These are phyloP conservation scores for Bombus confusus DNA, from an alignment of 1,140 invertebrate genomes.

Conservation along the genomic window DNA sequence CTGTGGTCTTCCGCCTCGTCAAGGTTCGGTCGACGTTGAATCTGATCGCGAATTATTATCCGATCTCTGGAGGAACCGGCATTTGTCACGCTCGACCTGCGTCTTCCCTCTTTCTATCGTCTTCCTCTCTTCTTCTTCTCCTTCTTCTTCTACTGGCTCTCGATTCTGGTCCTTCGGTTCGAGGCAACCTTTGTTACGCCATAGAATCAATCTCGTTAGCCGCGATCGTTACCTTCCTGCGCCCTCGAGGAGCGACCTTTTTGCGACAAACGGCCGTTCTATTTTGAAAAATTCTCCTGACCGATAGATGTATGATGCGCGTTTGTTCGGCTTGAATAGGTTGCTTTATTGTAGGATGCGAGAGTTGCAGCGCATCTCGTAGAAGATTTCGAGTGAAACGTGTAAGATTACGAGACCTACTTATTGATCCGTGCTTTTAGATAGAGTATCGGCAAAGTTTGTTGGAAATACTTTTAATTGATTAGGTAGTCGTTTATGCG, in stretches of 20 bases:
- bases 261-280: conserved; percentile 8
- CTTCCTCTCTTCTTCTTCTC: not conserved
- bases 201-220: conserved; percentile 52
- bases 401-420: not conserved
- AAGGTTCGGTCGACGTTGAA: conserved; percentile 74
- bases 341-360: not conserved
- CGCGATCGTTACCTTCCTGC: conserved; percentile 33
- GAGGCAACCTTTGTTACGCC: conserved; percentile 47
- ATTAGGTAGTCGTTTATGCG: not conserved
- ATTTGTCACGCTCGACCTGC: conserved; percentile 56
- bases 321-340: conserved; percentile 6
- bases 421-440: not conserved
- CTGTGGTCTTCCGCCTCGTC: conserved; percentile 73
- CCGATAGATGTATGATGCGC: conserved; percentile 5
- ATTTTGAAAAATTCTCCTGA: conserved; percentile 38
- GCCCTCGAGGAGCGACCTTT: conserved; percentile 5
- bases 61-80: conserved; percentile 66
- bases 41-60: conserved; percentile 75
- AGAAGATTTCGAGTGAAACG: not conserved
- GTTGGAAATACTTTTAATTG: not conserved
- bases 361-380: too few species aligned
- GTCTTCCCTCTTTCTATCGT: conserved; percentile 15
- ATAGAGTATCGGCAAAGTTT: not conserved
- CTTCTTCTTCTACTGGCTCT: not conserved
- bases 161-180: not conserved